Base-by-base conservation (phyloP, 2,797 vertebrate genomes). In the Hapalemur alaotrensis region DNA sequence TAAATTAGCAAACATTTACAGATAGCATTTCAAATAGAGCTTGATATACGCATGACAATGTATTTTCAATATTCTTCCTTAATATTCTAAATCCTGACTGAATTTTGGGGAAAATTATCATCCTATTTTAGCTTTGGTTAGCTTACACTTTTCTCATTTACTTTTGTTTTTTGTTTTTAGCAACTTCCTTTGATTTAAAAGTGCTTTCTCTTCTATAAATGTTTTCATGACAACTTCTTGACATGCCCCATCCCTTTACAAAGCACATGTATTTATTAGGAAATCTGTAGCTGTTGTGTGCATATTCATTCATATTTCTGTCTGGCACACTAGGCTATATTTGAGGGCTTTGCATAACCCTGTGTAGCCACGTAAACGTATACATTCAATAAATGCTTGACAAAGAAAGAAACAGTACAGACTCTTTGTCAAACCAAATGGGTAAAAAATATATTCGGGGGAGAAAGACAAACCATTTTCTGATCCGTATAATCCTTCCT, bases 21-120 rank as follows among this genome's bases (percentile, higher is more conserved):
- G 54, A 91, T 46, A 91, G 76, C 80, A 67, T 92, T 94, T 95
- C 67, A 93, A 92, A 94, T 43, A 57, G 4, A 73, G 28, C 48
- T 69, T 76, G 41, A 93, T 59, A 87, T 46, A 87, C 69, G 18
- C 20, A 78, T 23, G 20, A 38, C 46, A 89, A 65, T 81, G 25
- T 30, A 90, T 57, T 79, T 91, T 94, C 28, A 83, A 12, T 93
- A 48, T 13, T 91, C 25, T 35, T 86, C 35, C 30, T 89, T 91
- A 94, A 52, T 73, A 72, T 89, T 75, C n/a, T 84, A 75, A 85
- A 54, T 59, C 46, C 75, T 94, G 78, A 84, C 13, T 85, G 43
- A 20, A 79, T 69, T 48, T 85, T 0, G 54, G 7, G 54, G 22
- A 48, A 83, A 46, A 81, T 52, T 65, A 41, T 65, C 12, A 52